Evolutionary conservation across 2,113 vertebrate genomes (phyloP).

Genomic region (Pao palembangensis): DNA sequence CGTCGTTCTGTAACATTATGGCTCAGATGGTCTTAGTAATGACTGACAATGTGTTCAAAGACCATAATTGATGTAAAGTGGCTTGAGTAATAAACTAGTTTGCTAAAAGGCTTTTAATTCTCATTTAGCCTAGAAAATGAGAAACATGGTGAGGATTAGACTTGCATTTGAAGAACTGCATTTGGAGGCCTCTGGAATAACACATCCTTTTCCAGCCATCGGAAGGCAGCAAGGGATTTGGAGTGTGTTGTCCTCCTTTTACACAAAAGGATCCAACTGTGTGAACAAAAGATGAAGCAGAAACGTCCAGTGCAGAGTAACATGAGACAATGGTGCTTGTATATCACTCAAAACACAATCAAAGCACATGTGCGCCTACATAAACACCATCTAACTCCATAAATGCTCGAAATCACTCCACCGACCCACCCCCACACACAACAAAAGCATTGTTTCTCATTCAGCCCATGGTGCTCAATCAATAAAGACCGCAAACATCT

Average conservation of each 20-base stretch:
- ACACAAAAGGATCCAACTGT: conserved; percentile 49
- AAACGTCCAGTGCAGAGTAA: conserved; percentile 61
- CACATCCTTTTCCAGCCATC: conserved; percentile 19
- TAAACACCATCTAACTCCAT: conserved; percentile 17
- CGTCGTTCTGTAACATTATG: conserved; percentile 37
- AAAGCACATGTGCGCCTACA: conserved; percentile 37
- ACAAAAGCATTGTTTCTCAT: conserved; percentile 47
- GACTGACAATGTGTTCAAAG: conserved; percentile 50
- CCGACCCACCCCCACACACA: conserved; percentile 9
- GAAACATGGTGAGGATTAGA: conserved; percentile 50
- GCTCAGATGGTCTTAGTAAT: conserved; percentile 27
- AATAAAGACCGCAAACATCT: conserved; percentile 40
- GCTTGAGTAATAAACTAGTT: conserved; percentile 56
- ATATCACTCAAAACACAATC: conserved; percentile 49
- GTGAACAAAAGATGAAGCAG: conserved; percentile 57
- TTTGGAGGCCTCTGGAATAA: conserved; percentile 23
- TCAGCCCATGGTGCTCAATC: conserved; percentile 44
- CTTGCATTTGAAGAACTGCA: conserved; percentile 39
- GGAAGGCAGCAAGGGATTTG: conserved; percentile 45
- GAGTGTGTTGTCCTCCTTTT: conserved; percentile 52
- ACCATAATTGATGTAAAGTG: conserved; percentile 44
- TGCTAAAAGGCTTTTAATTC: conserved; percentile 64
- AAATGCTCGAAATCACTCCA: not conserved
- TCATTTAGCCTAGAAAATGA: conserved; percentile 54
- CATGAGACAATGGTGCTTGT: conserved; percentile 48